phyloP scores from a whole-genome alignment of 2,113 vertebrate species.

The Atrichornis clamosus region DNA sequence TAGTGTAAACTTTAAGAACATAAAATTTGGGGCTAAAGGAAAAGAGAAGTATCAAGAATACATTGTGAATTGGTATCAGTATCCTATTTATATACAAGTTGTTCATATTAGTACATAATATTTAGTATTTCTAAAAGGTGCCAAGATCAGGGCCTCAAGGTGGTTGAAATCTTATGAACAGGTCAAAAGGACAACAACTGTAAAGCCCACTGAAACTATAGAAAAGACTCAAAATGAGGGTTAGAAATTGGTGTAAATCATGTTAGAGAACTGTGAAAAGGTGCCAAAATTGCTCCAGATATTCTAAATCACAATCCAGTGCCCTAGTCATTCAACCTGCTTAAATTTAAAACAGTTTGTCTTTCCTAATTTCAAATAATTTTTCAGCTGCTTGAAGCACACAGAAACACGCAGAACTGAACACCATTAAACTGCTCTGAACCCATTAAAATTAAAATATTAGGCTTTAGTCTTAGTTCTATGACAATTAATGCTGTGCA shows the following conservation, averaged over 20 bases:
- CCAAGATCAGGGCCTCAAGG: neutral
- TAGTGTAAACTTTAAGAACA: neutral
- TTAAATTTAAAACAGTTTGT: neutral
- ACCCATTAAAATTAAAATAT: slow-evolving; percentile 13
- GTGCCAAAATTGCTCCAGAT: neutral
- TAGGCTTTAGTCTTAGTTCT: neutral
- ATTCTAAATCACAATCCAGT: neutral
- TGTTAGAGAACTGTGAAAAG: neutral
- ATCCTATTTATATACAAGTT: neutral
- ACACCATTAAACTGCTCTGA: neutral
- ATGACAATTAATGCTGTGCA: slow-evolving; percentile 2
- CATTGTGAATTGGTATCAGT: neutral
- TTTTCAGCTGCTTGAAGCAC: neutral
- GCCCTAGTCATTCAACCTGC: neutral
- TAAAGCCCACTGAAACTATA: neutral
- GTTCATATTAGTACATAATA: neutral
- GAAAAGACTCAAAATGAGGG: neutral
- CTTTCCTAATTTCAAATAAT: neutral
- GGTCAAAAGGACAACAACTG: neutral
- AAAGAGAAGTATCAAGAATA: neutral
- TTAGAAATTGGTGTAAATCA: neutral
- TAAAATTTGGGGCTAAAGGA: neutral
- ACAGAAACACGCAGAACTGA: neutral
- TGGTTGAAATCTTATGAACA: neutral
- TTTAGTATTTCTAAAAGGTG: neutral